These are phyloP conservation scores for Plutella xylostella DNA, from an alignment of 2,888 invertebrate genomes.

Conservation along the genomic window DNA sequence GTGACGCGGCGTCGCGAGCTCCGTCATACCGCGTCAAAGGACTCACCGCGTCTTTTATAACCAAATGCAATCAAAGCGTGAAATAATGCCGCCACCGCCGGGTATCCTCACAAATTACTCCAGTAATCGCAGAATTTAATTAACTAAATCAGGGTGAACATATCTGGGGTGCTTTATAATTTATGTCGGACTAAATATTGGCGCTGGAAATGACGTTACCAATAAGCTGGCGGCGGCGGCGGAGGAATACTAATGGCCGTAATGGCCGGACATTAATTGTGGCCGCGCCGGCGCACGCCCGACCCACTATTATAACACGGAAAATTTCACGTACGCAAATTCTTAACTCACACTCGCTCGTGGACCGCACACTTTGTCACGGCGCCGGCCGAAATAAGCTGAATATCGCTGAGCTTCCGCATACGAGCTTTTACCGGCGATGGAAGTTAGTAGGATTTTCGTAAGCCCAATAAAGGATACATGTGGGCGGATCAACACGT, in stretches of 20 bases:
- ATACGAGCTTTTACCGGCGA: not conserved
- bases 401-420: not conserved
- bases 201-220: slow-evolving; percentile 37
- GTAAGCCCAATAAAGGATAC: slow-evolving; percentile 1
- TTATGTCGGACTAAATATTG: slow-evolving; percentile 39
- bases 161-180: slow-evolving; percentile 30
- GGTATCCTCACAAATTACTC: slow-evolving; percentile 24
- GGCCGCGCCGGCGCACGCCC: slow-evolving; percentile 19
- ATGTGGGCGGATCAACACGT: slow-evolving; percentile 20
- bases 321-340: slow-evolving; percentile 13
- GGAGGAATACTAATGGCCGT: slow-evolving; percentile 46
- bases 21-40: slow-evolving; percentile 39
- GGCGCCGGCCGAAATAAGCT: not conserved
- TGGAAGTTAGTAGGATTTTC: not conserved
- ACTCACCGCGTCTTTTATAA: slow-evolving; percentile 27
- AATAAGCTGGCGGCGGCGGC: slow-evolving; percentile 33
- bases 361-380: not conserved
- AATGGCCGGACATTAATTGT: slow-evolving; percentile 45
- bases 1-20: slow-evolving; percentile 24
- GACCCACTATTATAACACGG: not conserved
- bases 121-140: slow-evolving; percentile 32
- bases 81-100: slow-evolving; percentile 7
- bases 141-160: slow-evolving; percentile 18
- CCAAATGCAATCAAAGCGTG: slow-evolving; percentile 29
- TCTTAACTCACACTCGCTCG: not conserved